These are phyloP conservation scores for Toxotes jaculatrix DNA, from an alignment of 2,113 vertebrate genomes.

Conservation along the genomic window DNA sequence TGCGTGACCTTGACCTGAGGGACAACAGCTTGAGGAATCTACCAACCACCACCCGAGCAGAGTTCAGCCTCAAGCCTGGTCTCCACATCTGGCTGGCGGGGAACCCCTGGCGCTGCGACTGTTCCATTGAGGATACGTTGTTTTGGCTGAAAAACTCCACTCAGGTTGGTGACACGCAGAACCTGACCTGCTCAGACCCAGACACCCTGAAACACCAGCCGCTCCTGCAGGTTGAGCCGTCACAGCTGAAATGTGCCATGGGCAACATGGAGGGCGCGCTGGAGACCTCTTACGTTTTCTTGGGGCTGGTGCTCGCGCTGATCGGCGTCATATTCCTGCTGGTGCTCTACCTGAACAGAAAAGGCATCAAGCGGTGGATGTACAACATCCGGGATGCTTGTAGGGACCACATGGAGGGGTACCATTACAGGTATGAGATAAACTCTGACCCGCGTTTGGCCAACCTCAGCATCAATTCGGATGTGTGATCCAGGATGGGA, in stretches of 20 bases:
- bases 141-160: slow-evolving; percentile 89
- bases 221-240: slow-evolving; percentile 83
- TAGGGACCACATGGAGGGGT: slow-evolving; percentile 99
- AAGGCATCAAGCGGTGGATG: slow-evolving; percentile 98
- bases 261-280: slow-evolving; percentile 85
- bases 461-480: slow-evolving; percentile 95
- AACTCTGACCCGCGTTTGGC: slow-evolving; percentile 94
- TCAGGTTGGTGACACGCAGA: slow-evolving; percentile 79
- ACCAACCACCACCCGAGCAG: slow-evolving; percentile 77
- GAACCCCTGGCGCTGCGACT: slow-evolving; percentile 93
- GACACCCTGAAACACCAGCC: slow-evolving; percentile 77
- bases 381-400: slow-evolving; percentile 98
- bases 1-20: slow-evolving; percentile 89
- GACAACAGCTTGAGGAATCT: slow-evolving; percentile 87
- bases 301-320: slow-evolving; percentile 95
- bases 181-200: slow-evolving; percentile 87
- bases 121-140: slow-evolving; percentile 85
- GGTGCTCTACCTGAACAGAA: slow-evolving; percentile 97
- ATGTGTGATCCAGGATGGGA: slow-evolving; percentile 85
- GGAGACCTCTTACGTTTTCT: slow-evolving; percentile 96
- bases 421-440: slow-evolving; percentile 98
- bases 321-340: slow-evolving; percentile 97
- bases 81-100: slow-evolving; percentile 82
- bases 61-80: slow-evolving; percentile 77
- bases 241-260: slow-evolving; percentile 77